Evolutionary conservation across 2,113 vertebrate genomes (phyloP), one percentile per base, ranked within the genome.

Genomic region (Grus americana): DNA sequence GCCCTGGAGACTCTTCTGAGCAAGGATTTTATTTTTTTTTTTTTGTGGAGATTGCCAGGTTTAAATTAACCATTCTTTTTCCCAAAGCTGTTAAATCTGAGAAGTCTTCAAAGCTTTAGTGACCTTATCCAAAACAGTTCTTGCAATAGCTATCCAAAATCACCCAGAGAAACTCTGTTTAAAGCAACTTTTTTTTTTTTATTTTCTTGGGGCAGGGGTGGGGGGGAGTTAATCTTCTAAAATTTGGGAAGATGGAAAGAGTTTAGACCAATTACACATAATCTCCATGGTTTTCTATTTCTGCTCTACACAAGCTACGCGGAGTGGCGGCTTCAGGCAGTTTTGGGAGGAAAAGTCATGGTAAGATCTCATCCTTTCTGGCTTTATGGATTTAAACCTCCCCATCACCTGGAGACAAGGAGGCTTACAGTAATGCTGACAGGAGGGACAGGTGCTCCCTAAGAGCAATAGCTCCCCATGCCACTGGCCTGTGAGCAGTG

Each of bases 401-500:
- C 24, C 19, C 9, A 26, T 61, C 10, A 42, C 0, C 0, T 32
- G 36, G 63, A 38, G 32, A 75, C 20, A 68, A 46, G 57, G 7
- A 46, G 57, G 7, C 15, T 68, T 75, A 15, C 59, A 85, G n/a
- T 23, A 62, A 46, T 24, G 42, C 61, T 74, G 38, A 78, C 15
- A 57, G 46, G 11, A 72, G 38, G 54, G 26, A 83, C 34, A 78
- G 32, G 59, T 23, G n/a, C 5, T 72, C 23, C 22, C 10, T 13
- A 65, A 57, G 18, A 40, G 32, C 36, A 75, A 46, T 2, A 72
- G 42, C 15, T 89, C 32, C 26, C 19, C 17, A 22, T 22, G 27
- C 38, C 47, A 49, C 5, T 0, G 0, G 36, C 32, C 44, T 42
- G 58, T 2, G 3, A 80, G 34, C 17, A 1, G 40, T 8, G 57